phyloP scores from a whole-genome alignment of 2,113 vertebrate species.

The Myiozetetes cayanensis region DNA sequence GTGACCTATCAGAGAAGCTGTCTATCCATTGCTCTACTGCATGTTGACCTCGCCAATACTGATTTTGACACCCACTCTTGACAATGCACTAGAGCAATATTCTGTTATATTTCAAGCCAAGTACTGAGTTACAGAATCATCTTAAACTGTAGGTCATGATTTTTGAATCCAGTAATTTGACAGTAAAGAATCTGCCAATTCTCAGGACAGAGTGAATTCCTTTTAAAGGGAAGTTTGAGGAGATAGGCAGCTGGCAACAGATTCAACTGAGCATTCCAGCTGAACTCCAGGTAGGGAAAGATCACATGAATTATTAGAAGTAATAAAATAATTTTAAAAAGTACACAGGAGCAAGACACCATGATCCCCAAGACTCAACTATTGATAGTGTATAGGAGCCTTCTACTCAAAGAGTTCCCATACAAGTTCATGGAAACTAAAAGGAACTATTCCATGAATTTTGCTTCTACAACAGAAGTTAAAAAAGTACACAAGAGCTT shows the following conservation, averaged over 20 bases:
- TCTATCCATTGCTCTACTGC: not conserved
- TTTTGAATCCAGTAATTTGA: not conserved
- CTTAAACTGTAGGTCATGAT: fast-evolving
- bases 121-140: not conserved
- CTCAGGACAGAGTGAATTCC: not conserved
- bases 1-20: not conserved
- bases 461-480: not conserved
- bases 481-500: not conserved
- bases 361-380: constrained; percentile 4
- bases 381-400: not conserved
- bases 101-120: not conserved
- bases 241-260: not conserved
- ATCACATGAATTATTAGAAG: not conserved
- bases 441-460: constrained; percentile 2
- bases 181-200: not conserved
- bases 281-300: not conserved
- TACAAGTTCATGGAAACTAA: not conserved
- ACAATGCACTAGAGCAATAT: not conserved
- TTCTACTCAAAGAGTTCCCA: not conserved
- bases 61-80: not conserved
- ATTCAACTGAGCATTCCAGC: not conserved
- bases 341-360: not conserved
- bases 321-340: not conserved
- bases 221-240: not conserved
- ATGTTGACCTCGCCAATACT: not conserved